Conservation (phyloP, 2,888 invertebrate species). For the Calliphora vomitoria region DNA sequence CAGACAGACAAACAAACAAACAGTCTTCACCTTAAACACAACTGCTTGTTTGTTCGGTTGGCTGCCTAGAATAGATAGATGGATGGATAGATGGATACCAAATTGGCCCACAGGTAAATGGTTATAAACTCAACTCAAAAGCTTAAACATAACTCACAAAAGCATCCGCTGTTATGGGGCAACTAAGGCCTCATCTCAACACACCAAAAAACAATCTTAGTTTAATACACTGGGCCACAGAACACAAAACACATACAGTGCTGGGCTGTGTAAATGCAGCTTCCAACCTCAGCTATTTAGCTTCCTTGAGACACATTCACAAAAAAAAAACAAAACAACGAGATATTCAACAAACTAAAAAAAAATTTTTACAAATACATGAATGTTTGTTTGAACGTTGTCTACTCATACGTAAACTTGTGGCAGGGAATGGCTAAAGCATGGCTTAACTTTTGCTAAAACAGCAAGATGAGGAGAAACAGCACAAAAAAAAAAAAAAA, state of each 20-base stretch:
- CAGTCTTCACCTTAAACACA: slow-evolving; percentile 41
- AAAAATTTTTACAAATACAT: slow-evolving; percentile 50
- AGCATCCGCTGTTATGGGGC: slow-evolving; percentile 41
- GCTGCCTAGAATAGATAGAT: slow-evolving; percentile 24
- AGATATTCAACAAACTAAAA: not conserved
- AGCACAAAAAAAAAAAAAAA: not conserved
- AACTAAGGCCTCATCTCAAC: slow-evolving; percentile 23
- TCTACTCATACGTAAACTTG: not conserved
- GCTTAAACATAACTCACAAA: slow-evolving; percentile 65
- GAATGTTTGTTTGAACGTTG: slow-evolving; percentile 31
- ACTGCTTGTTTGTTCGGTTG: slow-evolving; percentile 23
- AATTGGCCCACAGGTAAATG: slow-evolving; percentile 73
- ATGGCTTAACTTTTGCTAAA: slow-evolving; percentile 41
- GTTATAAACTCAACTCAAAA: slow-evolving; percentile 63
- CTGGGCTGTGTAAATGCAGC: not conserved
- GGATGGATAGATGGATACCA: slow-evolving; percentile 61
- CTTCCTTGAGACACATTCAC: slow-evolving; percentile 54
- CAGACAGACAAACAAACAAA: slow-evolving; percentile 4
- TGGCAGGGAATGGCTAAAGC: slow-evolving; percentile 23
- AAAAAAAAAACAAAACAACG: slow-evolving; percentile 1
- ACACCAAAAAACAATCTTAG: slow-evolving; percentile 15
- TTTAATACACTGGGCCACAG: slow-evolving; percentile 22
- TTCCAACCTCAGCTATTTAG: slow-evolving; percentile 55
- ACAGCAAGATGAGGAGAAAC: slow-evolving; percentile 37
- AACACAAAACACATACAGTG: slow-evolving; percentile 23